Evolutionary conservation across 1,140 invertebrate species (phyloP), one percentile per base, ranked within the genome.

Genomic region (Papilio dardanus): DNA sequence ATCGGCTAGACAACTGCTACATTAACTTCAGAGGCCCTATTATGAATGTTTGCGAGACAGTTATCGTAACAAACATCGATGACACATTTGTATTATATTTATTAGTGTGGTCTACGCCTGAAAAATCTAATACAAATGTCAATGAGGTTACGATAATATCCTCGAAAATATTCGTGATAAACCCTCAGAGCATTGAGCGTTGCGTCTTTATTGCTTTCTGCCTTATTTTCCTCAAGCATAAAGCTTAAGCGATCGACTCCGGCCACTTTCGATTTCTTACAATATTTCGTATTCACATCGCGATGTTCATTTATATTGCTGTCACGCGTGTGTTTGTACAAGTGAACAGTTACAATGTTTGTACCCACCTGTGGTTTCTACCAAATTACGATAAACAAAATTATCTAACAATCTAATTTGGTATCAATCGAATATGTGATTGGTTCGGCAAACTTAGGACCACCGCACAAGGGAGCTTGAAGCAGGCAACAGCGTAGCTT

Each of bases 261-360:
- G 54, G 21, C 12, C 12, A 62, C 80, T 83, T 85, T 85, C 81
- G 77, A 79, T 84, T 84, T 82, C 76, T 68, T 74, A 40, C 68
- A 42, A 68, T 76, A 80, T 76, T 54, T 46, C 54, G 21, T 73
- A 78, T 79, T 76, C 83, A 78, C 62, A 79, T 81, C 85, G 82
- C 83, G 79, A 69, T 35, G 65, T 37, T 71, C 79, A 79, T 85
- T 68, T 66, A 79, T 79, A 83, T 81, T 79, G 46, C 58, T 76
- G 77, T 83, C 85, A 87, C 85, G 85, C 75, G 74, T 65, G 40
- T 81, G 79, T n/a, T n/a, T 62, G 54, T 62, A 28, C 69, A 71
- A 74, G 65, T 76, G 62, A 81, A 77, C 68, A 37, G 80, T 68
- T 81, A 76, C 76, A 65, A 65, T 74, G 78, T 54, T 54, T 62